phyloP scores from a whole-genome alignment of 1,140 invertebrate genomes.

The Zaprionus camerounensis region DNA sequence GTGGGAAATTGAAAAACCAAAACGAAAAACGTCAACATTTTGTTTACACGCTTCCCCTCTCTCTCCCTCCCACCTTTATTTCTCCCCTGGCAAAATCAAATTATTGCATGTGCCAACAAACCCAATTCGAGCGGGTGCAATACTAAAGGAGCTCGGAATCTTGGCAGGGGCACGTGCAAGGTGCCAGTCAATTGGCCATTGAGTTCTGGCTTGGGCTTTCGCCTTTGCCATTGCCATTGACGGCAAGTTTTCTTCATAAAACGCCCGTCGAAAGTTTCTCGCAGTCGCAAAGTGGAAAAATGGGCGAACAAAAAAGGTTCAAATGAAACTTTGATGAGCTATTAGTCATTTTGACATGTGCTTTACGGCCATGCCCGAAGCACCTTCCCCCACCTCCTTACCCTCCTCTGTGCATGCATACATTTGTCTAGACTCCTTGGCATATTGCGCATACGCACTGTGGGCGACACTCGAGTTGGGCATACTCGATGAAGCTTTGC shows the following conservation, averaged over 20 bases:
- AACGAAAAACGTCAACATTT: slow-evolving; percentile 57
- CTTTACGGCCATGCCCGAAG: slow-evolving; percentile 19
- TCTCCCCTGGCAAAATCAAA: slow-evolving; percentile 60
- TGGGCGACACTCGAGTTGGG: slow-evolving; percentile 1
- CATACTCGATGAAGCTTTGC: slow-evolving; percentile 19
- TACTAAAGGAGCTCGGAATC: slow-evolving; percentile 22
- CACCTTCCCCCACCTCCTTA: not conserved
- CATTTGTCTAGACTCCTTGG: slow-evolving; percentile 60
- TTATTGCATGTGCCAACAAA: slow-evolving; percentile 75
- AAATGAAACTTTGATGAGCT: slow-evolving; percentile 80
- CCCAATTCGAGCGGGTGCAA: slow-evolving; percentile 54
- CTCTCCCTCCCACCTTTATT: not conserved
- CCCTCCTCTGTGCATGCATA: not conserved
- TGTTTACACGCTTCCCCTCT: slow-evolving; percentile 45
- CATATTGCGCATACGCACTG: slow-evolving; percentile 54
- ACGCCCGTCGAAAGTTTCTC: slow-evolving; percentile 40
- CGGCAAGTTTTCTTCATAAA: slow-evolving; percentile 32
- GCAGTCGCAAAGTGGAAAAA: slow-evolving; percentile 21
- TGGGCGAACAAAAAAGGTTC: slow-evolving; percentile 45
- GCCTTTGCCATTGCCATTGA: slow-evolving; percentile 8
- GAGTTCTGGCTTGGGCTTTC: not conserved
- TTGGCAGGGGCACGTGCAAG: not conserved
- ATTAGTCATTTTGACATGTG: slow-evolving; percentile 78
- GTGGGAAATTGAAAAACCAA: slow-evolving; percentile 63
- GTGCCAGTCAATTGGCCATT: slow-evolving; percentile 42